Evolutionary conservation across 2,113 vertebrate genomes (phyloP).

Genomic region (Procavia capensis): DNA sequence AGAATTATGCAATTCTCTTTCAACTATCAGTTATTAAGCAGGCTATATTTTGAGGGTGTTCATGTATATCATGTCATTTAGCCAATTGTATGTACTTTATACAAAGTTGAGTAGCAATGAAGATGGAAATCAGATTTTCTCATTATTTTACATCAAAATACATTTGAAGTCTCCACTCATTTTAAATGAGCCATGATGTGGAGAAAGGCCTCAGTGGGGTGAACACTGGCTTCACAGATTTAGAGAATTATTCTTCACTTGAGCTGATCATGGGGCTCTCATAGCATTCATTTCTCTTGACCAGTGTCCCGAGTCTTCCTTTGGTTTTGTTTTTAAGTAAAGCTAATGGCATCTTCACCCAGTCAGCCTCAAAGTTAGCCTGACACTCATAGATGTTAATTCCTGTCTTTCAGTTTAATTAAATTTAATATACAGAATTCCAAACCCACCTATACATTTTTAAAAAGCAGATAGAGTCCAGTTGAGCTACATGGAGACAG

Average conservation of each 20-base stretch:
- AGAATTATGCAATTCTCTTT: slow-evolving; percentile 53
- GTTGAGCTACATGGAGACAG: background rate
- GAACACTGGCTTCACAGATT: background rate
- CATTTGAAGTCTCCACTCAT: background rate
- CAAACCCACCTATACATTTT: background rate
- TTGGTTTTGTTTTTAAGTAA: slow-evolving; percentile 65
- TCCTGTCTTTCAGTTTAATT: slow-evolving; percentile 60
- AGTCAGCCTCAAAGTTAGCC: slow-evolving; percentile 59
- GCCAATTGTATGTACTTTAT: background rate
- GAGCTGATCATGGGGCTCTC: slow-evolving; percentile 14
- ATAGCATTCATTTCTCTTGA: too few relatives aligned
- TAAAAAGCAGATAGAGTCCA: background rate
- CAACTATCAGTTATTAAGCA: slow-evolving; percentile 36
- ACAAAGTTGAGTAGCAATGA: slow-evolving; percentile 44
- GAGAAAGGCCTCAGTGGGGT: slow-evolving; percentile 31
- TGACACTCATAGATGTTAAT: slow-evolving; percentile 59
- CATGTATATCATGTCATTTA: background rate
- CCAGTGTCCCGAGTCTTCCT: slow-evolving; percentile 64
- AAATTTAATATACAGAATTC: slow-evolving; percentile 31
- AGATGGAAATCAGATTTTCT: slow-evolving; percentile 32
- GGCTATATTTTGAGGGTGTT: background rate
- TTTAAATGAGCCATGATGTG: slow-evolving; percentile 21
- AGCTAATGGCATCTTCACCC: slow-evolving; percentile 65
- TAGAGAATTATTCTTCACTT: slow-evolving; percentile 43
- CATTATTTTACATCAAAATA: slow-evolving; percentile 29